Evolutionary conservation across 2,797 vertebrate genomes (phyloP), one percentile per base, ranked within the genome.

Genomic region (Sardinella longiceps): DNA sequence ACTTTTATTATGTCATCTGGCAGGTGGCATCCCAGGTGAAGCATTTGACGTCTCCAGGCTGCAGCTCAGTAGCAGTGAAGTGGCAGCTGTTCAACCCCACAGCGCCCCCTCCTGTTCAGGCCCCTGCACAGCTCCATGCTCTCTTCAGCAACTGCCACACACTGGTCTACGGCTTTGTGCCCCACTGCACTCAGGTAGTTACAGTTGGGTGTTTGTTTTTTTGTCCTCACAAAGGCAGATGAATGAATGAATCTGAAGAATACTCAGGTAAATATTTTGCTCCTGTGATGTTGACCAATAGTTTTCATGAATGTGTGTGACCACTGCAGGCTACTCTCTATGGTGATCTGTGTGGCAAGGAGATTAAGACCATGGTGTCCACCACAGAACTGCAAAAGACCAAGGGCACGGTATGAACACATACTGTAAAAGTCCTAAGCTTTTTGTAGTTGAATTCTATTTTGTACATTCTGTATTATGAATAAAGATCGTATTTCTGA

Each of bases 381-480:
- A 97, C 97, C 85, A 96, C 94, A 48, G 96, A 97, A 88, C 94
- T 98, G 85, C 97, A 97, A 93, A 97, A 96, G 91, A 96, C 95
- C 15, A 96, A 89, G 15, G 97, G 97, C 92, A 97, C 94, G 7
- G 95, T 96, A 88, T n/a, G n/a, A n/a, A n/a, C n/a, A n/a, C n/a
- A n/a, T n/a, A n/a, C n/a, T n/a, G n/a, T n/a, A n/a, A n/a, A n/a
- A n/a, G n/a, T n/a, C n/a, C n/a, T n/a, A n/a, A n/a, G n/a, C n/a
- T n/a, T n/a, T n/a, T n/a, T n/a, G n/a, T n/a, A n/a, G n/a, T n/a
- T n/a, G n/a, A n/a, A n/a, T n/a, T n/a, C n/a, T n/a, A n/a, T n/a
- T n/a, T n/a, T n/a, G n/a, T n/a, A n/a, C n/a, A n/a, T n/a, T n/a
- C n/a, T n/a, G n/a, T n/a, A n/a, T n/a, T n/a, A n/a, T n/a, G n/a